phyloP scores from a whole-genome alignment of 2,113 vertebrate species.

The Rhinolophus sinicus region DNA sequence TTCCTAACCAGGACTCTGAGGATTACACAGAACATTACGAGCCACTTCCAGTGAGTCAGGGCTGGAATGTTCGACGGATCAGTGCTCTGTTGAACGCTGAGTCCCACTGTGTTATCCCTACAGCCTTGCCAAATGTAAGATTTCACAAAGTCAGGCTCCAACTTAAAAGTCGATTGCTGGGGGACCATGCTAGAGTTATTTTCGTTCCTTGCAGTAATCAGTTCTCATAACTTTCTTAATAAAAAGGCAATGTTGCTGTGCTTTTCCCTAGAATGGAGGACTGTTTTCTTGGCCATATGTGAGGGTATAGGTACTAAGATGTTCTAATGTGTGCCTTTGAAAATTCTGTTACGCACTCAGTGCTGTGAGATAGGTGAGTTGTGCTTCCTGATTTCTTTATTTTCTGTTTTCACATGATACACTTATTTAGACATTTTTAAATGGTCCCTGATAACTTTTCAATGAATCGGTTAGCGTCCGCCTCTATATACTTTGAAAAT shows the following conservation, averaged over 20 bases:
- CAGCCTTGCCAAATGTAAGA: background rate
- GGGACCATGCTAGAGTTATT: conserved; percentile 46
- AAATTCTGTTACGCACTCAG: background rate
- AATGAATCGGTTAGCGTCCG: background rate
- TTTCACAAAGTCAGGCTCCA: conserved; percentile 4
- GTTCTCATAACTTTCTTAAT: conserved; percentile 35
- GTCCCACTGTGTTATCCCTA: background rate
- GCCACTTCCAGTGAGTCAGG: background rate
- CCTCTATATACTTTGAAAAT: background rate
- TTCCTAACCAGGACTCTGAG: background rate
- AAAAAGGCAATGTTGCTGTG: background rate
- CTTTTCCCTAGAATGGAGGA: background rate
- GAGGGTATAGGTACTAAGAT: background rate
- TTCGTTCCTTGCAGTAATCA: conserved; percentile 54
- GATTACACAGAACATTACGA: conserved; percentile 22
- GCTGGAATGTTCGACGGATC: background rate
- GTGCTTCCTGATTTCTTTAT: background rate
- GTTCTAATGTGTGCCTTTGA: conserved; percentile 18
- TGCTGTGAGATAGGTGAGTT: background rate
- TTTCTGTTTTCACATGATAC: background rate
- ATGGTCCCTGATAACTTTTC: background rate
- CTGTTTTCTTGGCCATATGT: background rate
- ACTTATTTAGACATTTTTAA: background rate
- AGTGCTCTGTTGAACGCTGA: background rate
- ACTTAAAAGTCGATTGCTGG: conserved; percentile 8